Percentiles rank a stretch among this genome's conserved stretches.
phyloP scores from a whole-genome alignment of 2,888 invertebrate species.

The Morpho deidamia region DNA sequence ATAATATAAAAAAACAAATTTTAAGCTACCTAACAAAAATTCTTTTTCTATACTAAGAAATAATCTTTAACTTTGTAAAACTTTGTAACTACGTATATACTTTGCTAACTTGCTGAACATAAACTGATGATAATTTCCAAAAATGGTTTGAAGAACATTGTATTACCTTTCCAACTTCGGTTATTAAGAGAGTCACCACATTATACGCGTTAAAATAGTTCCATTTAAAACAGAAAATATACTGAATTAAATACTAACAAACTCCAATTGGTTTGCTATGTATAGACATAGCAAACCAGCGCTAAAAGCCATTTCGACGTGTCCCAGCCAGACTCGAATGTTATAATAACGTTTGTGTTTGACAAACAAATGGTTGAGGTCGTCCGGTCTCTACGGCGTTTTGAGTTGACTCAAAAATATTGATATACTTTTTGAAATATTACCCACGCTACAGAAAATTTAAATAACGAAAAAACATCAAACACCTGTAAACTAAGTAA shows the following conservation, averaged over 20 bases:
- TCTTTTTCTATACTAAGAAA: too few relatives aligned
- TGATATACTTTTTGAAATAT: neutral
- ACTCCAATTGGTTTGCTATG: conserved; percentile 25
- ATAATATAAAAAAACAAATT: too few relatives aligned
- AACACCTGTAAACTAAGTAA: too few relatives aligned
- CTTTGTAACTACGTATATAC: too few relatives aligned
- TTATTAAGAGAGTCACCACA: too few relatives aligned
- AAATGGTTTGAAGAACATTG: too few relatives aligned
- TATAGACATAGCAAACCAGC: conserved; percentile 42
- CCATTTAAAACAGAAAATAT: neutral
- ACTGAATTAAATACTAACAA: conserved; percentile 3
- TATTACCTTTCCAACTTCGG: too few relatives aligned
- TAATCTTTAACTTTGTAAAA: too few relatives aligned
- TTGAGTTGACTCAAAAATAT: conserved; percentile 5
- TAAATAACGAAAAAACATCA: too few relatives aligned
- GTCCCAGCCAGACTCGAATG: conserved; percentile 26
- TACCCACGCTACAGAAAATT: neutral
- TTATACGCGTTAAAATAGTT: neutral
- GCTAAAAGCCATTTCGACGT: conserved; percentile 48
- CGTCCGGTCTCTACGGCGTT: conserved; percentile 31
- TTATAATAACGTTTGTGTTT: conserved; percentile 46
- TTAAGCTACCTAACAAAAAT: too few relatives aligned
- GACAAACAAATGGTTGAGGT: conserved; percentile 46
- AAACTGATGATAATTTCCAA: too few relatives aligned
- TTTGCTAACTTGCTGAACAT: too few relatives aligned